Percentiles rank a stretch among this genome's conserved stretches.
phyloP scores from a whole-genome alignment of 2,888 invertebrate species.

The Abscondita cerata region DNA sequence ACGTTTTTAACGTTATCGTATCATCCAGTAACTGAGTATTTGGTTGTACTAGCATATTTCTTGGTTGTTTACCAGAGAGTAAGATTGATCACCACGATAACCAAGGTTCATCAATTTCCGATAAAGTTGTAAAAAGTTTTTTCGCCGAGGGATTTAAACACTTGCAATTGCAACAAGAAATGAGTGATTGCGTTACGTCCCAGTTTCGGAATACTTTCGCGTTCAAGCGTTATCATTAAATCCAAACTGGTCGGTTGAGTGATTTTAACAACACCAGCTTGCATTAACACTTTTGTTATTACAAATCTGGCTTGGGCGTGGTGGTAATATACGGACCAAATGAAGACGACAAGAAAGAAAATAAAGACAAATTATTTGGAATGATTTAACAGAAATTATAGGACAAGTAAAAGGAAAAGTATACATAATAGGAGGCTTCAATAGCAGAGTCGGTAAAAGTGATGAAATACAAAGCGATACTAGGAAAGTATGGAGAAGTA shows the following conservation, averaged over 20 bases:
- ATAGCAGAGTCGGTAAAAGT: too few relatives aligned
- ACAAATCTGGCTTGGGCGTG: conserved; percentile 81
- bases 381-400: too few relatives aligned
- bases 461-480: too few relatives aligned
- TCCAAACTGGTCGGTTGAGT: conserved; percentile 78
- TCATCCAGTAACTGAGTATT: conserved; percentile 74
- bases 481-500: too few relatives aligned
- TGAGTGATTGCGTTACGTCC: conserved; percentile 85
- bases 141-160: conserved; percentile 88
- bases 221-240: conserved; percentile 78
- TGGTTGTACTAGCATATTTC: conserved; percentile 90
- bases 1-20: conserved; percentile 71
- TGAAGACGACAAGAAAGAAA: too few relatives aligned
- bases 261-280: conserved; percentile 86
- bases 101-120: conserved; percentile 83
- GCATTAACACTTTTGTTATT: conserved; percentile 82
- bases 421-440: too few relatives aligned
- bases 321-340: too few relatives aligned
- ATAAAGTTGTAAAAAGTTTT: conserved; percentile 81
- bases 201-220: conserved; percentile 77
- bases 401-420: too few relatives aligned
- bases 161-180: conserved; percentile 88
- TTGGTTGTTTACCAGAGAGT: conserved; percentile 86
- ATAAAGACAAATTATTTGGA: too few relatives aligned
- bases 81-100: conserved; percentile 86